Conservation (phyloP, 2,797 vertebrate species). For the Bradypus variegatus region DNA sequence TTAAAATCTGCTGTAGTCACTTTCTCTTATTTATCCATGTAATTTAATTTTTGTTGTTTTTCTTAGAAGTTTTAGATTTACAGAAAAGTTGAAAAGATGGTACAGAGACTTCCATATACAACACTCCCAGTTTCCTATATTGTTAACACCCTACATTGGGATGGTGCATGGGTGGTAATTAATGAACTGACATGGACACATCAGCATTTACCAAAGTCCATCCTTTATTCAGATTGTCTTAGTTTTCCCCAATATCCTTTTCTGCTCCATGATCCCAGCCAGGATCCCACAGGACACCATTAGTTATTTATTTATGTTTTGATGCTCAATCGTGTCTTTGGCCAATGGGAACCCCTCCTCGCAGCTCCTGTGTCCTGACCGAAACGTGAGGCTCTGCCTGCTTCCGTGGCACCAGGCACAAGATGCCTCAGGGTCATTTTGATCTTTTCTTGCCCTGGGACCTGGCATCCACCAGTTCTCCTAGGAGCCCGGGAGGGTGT, state of each 20-base stretch:
- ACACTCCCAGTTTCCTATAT: accelerated
- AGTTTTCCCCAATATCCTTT: neutral
- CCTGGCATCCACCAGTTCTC: neutral
- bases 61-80: neutral
- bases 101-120: neutral
- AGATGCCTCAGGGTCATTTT: neutral
- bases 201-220: neutral
- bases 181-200: neutral
- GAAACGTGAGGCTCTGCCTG: accelerated
- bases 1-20: neutral
- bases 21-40: neutral
- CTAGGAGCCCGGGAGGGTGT: neutral
- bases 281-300: accelerated
- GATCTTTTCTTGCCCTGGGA: neutral
- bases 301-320: neutral
- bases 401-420: neutral
- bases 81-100: neutral
- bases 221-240: neutral
- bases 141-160: neutral
- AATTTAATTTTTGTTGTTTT: neutral
- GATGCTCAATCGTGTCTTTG: neutral
- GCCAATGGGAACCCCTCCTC: neutral
- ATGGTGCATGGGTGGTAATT: accelerated
- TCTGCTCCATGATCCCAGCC: neutral
- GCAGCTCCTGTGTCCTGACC: neutral